phyloP scores from a whole-genome alignment of 2,888 invertebrate species.

The Caenorhabditis wallacei region DNA sequence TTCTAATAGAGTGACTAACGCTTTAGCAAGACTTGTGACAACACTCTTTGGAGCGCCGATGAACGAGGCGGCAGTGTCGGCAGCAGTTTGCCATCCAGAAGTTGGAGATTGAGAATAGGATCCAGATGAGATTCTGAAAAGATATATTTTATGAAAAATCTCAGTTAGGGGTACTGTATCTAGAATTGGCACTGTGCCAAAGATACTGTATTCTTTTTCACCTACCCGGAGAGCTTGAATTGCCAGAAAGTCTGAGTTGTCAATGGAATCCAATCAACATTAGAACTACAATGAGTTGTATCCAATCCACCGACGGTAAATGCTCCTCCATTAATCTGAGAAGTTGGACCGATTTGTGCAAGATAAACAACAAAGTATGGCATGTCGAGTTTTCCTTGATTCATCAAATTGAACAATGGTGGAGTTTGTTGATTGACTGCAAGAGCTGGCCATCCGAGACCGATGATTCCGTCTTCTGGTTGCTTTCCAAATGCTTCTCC shows the following conservation, averaged over 20 bases:
- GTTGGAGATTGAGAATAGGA: constrained; percentile 56
- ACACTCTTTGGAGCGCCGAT: constrained; percentile 76
- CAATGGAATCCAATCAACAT: constrained; percentile 70
- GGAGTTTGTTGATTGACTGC: constrained; percentile 84
- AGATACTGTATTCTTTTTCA: too few species aligned
- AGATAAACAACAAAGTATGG: constrained; percentile 71
- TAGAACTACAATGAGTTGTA: constrained; percentile 63
- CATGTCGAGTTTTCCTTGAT: constrained; percentile 72
- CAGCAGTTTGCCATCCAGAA: constrained; percentile 71
- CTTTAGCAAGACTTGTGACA: constrained; percentile 68
- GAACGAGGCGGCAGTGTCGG: constrained; percentile 77
- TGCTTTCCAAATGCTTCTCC: constrained; percentile 85
- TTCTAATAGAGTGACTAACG: constrained; percentile 39
- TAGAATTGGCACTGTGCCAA: too few species aligned
- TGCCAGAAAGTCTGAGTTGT: constrained; percentile 75
- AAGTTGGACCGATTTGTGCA: constrained; percentile 65
- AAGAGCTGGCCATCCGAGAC: constrained; percentile 84
- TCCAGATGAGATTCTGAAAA: constrained; percentile 65
- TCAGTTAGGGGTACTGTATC: too few species aligned
- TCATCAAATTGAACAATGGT: constrained; percentile 77
- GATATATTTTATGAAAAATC: too few species aligned
- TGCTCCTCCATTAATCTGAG: constrained; percentile 71
- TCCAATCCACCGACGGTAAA: constrained; percentile 77
- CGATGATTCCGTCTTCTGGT: constrained; percentile 80
- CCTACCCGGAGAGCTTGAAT: constrained; percentile 70